A percentile compares a stretch with the other conserved stretches of the same genome.
Conservation (phyloP, 2,113 vertebrate genomes). For the Myodes glareolus region DNA sequence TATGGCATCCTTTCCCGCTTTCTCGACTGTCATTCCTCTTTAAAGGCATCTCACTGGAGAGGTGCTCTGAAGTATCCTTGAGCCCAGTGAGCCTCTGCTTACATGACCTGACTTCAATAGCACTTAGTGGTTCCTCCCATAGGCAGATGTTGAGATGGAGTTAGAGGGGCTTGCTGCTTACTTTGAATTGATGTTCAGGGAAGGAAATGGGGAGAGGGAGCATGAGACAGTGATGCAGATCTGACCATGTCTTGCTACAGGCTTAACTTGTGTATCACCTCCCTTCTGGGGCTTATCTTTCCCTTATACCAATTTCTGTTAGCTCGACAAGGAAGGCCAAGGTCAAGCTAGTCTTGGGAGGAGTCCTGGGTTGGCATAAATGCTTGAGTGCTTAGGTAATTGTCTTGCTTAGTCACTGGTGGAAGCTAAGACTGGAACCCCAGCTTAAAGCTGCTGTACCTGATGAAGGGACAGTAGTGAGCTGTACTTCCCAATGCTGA, state of each 20-base stretch:
- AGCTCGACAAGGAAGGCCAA: neutral
- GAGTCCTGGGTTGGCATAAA: neutral
- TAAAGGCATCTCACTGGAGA: neutral
- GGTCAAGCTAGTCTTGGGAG: neutral
- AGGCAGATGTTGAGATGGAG: neutral
- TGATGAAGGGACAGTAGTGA: neutral
- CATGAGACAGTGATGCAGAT: neutral
- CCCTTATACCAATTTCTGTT: neutral
- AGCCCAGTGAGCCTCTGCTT: neutral
- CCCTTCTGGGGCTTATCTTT: neutral
- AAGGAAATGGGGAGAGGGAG: neutral
- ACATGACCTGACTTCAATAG: neutral
- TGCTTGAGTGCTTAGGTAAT: neutral
- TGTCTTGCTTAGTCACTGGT: neutral
- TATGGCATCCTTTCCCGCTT: neutral
- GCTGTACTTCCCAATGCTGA: neutral
- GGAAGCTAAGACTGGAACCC: neutral
- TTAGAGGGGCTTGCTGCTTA: neutral
- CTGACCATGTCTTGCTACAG: neutral
- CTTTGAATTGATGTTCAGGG: neutral
- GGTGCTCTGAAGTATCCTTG: neutral
- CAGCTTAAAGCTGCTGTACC: neutral
- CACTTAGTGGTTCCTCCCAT: neutral
- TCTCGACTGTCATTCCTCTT: neutral
- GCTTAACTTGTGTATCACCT: neutral